These are phyloP conservation scores for Chloroceryle amazona DNA, from an alignment of 2,797 vertebrate genomes.

Conservation along the genomic window DNA sequence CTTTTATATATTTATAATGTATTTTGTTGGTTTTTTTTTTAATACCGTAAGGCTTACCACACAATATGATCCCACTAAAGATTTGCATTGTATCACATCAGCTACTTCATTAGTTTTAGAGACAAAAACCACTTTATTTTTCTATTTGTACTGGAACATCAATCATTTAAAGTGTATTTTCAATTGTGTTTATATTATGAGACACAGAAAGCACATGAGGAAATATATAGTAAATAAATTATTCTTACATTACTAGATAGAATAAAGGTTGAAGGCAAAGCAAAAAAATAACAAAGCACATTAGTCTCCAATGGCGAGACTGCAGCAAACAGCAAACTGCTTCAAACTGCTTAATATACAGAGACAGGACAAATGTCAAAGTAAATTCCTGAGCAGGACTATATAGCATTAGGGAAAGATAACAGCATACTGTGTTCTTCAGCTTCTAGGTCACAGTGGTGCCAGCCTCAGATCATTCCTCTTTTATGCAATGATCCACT, in stretches of 20 bases:
- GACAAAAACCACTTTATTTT: conserved; percentile 28
- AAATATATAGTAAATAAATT: conserved; percentile 43
- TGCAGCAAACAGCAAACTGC: conserved; percentile 20
- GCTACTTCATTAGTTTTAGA: background rate
- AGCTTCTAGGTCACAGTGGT: conserved; percentile 33
- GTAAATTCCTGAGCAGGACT: conserved; percentile 20
- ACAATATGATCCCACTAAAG: background rate
- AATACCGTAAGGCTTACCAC: background rate
- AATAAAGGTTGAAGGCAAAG: background rate
- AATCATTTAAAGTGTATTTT: conserved; percentile 34
- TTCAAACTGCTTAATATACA: conserved; percentile 55
- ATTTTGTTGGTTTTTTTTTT: background rate
- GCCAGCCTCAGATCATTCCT: conserved; percentile 5
- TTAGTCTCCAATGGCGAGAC: conserved; percentile 10
- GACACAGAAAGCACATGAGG: background rate
- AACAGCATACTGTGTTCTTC: conserved; percentile 22
- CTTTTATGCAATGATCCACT: background rate
- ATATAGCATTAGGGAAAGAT: conserved; percentile 12
- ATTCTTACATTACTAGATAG: conserved; percentile 19
- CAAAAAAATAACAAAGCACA: background rate
- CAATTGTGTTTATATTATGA: conserved; percentile 12
- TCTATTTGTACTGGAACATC: conserved; percentile 4
- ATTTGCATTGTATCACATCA: background rate
- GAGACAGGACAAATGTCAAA: conserved; percentile 55
- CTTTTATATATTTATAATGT: background rate